Evolutionary conservation across 2,113 vertebrate species (phyloP), one percentile per base, ranked within the genome.

Genomic region (Ciconia maguari): DNA sequence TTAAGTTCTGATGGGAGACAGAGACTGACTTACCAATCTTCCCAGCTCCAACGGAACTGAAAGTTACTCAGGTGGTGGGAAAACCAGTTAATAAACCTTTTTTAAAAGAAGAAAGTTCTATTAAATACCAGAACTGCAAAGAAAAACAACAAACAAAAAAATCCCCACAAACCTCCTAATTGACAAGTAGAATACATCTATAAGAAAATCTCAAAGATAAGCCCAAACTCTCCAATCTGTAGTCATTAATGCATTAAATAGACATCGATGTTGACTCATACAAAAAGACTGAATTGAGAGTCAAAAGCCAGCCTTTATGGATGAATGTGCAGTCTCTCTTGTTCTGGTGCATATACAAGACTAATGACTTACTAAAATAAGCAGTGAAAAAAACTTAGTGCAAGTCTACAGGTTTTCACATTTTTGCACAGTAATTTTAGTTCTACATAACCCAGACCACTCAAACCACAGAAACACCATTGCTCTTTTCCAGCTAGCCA

Each of bases 1-100:
- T 46, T 74, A 64, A 58, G 21, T 48, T 48, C 15, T 51, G 46
- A 52, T 66, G 61, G 34, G 16, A 60, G 74, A 61, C 38, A 83
- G 36, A 92, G 70, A 52, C 74, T 77, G 65, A 94, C 98, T 98
- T 97, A 99, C 99, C 99, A 99, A 96, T 99, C 99, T 77, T 99
- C 99, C 99, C 99, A 99, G 96, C 99, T 99, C 99, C 99, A 99
- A 71, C 99, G 97, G 84, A 99, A 99, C 81, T 99, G 99, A 97
- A 99, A 99, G 97, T 99, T 99, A 97, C 98, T 99, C 93, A 99
- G 93, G 96, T 99, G 99, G 95, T 99, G 99, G 49, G 99, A 98
- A 97, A 99, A 99, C 99, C 99, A 99, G 97, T 98, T 99, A 96
- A 98, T 98, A 94, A 98, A 98, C 94, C 98, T 98, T 72, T 72